Evolutionary conservation across 2,113 vertebrate species (phyloP), one percentile per base, ranked within the genome.

Genomic region (Lycocorax pyrrhopterus): DNA sequence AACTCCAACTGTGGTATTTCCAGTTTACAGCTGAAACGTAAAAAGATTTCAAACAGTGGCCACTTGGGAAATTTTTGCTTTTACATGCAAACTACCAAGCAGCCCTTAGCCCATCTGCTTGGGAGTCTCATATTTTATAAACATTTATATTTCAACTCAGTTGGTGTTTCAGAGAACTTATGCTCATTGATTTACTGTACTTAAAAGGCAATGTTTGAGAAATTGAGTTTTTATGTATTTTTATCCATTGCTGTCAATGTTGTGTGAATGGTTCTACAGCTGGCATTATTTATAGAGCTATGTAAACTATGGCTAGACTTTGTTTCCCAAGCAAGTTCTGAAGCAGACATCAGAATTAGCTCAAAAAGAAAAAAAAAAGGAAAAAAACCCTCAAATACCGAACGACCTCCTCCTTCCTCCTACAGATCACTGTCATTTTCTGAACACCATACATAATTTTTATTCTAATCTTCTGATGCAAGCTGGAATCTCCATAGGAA

Each of bases 181-280:
- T 3, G 16, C 37, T 92, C 76, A 90, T 87, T 89, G 83, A 84
- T 93, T 96, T 83, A 76, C 67, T 94, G 79, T 94, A 94, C 89
- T 95, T 97, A 97, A 93, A 95, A 97, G 95, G 92, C 76, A 97
- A 94, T 94, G 92, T 95, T 92, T 92, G 68, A 93, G 75, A 64
- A 90, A 93, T 69, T 66, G 63, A 81, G 51, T 59, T 90, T 95
- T 96, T 92, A 93, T 77, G 49, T 90, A 90, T 94, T 94, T 96
- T 93, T 92, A 90, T 93, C 55, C 68, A 20, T 71, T 93, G 79
- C 79, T 86, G 67, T 90, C 79, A 77, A 83, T 69, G 88, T 58
- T 84, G 51, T 62, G 35, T 71, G 91, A 92, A 80, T 49, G 43
- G 63, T 81, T 90, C 79, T 73, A 68, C 85, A 96, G 88, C 79